Percentiles rank a stretch among this genome's conserved stretches.
Conservation (phyloP, 2,113 vertebrate genomes). For the Nettapus auritus region DNA sequence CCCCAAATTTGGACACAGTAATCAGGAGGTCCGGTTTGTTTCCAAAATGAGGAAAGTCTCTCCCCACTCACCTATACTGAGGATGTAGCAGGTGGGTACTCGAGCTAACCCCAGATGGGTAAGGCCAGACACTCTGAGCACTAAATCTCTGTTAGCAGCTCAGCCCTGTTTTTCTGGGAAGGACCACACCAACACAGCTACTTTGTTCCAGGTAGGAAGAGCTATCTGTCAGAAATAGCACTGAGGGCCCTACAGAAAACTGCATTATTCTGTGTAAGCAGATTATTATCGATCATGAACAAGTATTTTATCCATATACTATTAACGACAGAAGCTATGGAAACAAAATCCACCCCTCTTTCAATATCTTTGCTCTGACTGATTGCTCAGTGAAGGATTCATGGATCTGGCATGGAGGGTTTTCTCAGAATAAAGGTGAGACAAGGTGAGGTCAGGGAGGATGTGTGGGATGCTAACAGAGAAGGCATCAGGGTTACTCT, state of each 20-base stretch:
- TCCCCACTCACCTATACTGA: not conserved
- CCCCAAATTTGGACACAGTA: too few relatives aligned
- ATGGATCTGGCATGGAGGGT: not conserved
- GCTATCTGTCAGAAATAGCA: not conserved
- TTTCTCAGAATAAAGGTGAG: not conserved
- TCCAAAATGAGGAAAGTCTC: not conserved
- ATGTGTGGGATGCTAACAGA: not conserved
- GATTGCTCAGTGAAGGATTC: not conserved
- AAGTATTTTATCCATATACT: not conserved
- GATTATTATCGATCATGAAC: not conserved
- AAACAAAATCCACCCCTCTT: not conserved
- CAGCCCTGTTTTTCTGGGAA: not conserved
- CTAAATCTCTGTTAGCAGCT: not conserved
- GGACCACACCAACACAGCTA: not conserved
- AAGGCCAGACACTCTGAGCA: not conserved
- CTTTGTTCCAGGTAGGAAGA: not conserved
- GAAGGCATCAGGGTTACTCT: not conserved
- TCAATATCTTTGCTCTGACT: not conserved
- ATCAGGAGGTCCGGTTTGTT: not conserved
- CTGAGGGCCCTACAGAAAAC: not conserved
- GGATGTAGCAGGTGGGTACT: not conserved
- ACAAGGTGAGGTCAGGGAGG: not conserved
- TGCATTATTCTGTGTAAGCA: not conserved
- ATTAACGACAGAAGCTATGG: not conserved
- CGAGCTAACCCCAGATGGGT: fast-evolving